Evolutionary conservation across 2,113 vertebrate species (phyloP).

Genomic region (Nanorana parkeri): DNA sequence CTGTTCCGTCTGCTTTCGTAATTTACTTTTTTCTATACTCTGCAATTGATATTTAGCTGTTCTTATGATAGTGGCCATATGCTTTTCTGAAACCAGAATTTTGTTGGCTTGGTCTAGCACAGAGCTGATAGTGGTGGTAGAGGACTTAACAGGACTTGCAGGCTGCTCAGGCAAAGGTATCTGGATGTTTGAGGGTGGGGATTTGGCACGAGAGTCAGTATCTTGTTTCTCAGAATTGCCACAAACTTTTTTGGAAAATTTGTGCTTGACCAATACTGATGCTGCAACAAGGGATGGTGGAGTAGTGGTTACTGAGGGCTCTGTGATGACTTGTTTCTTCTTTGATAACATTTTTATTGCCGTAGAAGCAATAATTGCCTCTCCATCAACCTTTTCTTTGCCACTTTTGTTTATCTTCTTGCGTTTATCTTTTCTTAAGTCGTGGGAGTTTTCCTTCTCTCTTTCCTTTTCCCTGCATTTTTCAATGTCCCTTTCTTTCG

Average conservation of each 20-base stretch:
- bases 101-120: constrained; percentile 92
- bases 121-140: constrained; percentile 85
- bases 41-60: constrained; percentile 95
- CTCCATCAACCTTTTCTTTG: constrained; percentile 69
- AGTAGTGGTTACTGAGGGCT: constrained; percentile 68
- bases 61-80: constrained; percentile 90
- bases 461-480: constrained; percentile 83
- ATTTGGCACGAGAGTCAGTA: constrained; percentile 72
- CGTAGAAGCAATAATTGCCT: constrained; percentile 58
- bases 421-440: constrained; percentile 86
- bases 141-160: constrained; percentile 71
- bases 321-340: constrained; percentile 78
- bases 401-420: constrained; percentile 75
- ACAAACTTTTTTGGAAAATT: constrained; percentile 87
- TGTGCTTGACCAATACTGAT: constrained; percentile 79
- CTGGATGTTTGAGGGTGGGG: constrained; percentile 70
- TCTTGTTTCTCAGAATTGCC: constrained; percentile 76
- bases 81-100: constrained; percentile 90
- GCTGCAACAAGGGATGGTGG: constrained; percentile 72
- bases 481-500: constrained; percentile 80
- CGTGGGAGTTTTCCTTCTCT: constrained; percentile 93
- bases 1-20: constrained; percentile 86
- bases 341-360: constrained; percentile 75
- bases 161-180: constrained; percentile 73
- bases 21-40: constrained; percentile 96